A percentile compares a stretch with the other conserved stretches of the same genome.
Conservation (phyloP, 2,113 vertebrate genomes). For the Corythaixoides concolor region DNA sequence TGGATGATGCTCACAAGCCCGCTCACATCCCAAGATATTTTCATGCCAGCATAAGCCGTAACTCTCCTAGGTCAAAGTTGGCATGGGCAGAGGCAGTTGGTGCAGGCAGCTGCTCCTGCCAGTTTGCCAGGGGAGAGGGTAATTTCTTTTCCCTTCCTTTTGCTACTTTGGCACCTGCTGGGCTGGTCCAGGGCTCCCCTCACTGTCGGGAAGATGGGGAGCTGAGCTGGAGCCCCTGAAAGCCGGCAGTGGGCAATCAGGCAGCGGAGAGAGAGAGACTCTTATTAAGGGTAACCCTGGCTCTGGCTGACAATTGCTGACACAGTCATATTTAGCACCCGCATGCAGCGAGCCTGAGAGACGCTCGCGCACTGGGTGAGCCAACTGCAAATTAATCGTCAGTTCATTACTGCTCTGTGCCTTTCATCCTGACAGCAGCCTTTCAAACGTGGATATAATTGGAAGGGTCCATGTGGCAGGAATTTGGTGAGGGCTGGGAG, state of each 20-base stretch:
- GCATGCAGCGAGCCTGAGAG: slow-evolving; percentile 60
- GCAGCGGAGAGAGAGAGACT: slow-evolving; percentile 1
- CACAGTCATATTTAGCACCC: slow-evolving; percentile 70
- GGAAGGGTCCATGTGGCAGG: slow-evolving; percentile 55
- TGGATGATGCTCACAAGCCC: not conserved
- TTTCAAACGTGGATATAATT: slow-evolving; percentile 60
- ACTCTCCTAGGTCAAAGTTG: slow-evolving; percentile 39
- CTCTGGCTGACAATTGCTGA: slow-evolving; percentile 67
- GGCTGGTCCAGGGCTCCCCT: not conserved
- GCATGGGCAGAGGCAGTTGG: slow-evolving; percentile 21
- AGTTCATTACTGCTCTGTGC: slow-evolving; percentile 69
- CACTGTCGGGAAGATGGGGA: not conserved
- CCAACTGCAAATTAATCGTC: slow-evolving; percentile 71
- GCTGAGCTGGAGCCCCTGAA: not conserved
- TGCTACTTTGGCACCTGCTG: not conserved
- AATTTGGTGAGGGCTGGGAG: slow-evolving; percentile 43
- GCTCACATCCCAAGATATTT: not conserved
- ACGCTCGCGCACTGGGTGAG: slow-evolving; percentile 35
- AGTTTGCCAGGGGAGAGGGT: slow-evolving; percentile 19
- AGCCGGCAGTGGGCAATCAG: not conserved
- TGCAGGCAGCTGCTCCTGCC: slow-evolving; percentile 17
- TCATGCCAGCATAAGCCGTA: not conserved
- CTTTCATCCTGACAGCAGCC: slow-evolving; percentile 67
- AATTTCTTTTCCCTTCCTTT: slow-evolving; percentile 4
- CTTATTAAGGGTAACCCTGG: slow-evolving; percentile 56